Conservation (phyloP, 2,113 vertebrate species). For the Athene cunicularia region DNA sequence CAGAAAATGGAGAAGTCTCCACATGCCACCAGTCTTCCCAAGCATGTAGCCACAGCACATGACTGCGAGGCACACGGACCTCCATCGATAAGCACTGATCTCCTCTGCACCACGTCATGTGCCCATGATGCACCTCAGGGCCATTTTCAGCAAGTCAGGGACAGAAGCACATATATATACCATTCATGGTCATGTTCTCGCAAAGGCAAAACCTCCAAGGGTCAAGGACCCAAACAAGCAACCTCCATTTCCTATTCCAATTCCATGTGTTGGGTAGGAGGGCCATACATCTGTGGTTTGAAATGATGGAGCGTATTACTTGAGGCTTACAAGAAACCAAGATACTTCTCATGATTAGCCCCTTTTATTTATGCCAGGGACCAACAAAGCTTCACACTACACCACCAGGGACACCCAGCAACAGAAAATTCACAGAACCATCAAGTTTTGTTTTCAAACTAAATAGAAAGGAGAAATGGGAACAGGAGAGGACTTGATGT, state of each 20-base stretch:
- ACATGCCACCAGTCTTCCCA: accelerated
- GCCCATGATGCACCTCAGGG: accelerated
- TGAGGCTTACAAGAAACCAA: neutral
- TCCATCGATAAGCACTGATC: neutral
- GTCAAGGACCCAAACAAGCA: neutral
- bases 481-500: neutral
- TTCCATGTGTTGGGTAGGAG: neutral
- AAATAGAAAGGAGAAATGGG: neutral
- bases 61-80: neutral
- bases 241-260: neutral
- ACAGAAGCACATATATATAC: neutral
- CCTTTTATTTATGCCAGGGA: neutral
- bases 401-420: neutral
- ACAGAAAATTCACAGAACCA: neutral
- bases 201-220: neutral
- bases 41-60: accelerated
- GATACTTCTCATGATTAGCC: neutral
- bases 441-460: neutral
- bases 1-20: neutral
- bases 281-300: neutral
- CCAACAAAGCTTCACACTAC: neutral
- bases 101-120: accelerated
- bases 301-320: neutral
- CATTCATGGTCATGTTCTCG: accelerated
- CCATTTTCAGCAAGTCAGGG: neutral